phyloP scores from a whole-genome alignment of 2,888 invertebrate genomes.

The Cyclophora punctaria region DNA sequence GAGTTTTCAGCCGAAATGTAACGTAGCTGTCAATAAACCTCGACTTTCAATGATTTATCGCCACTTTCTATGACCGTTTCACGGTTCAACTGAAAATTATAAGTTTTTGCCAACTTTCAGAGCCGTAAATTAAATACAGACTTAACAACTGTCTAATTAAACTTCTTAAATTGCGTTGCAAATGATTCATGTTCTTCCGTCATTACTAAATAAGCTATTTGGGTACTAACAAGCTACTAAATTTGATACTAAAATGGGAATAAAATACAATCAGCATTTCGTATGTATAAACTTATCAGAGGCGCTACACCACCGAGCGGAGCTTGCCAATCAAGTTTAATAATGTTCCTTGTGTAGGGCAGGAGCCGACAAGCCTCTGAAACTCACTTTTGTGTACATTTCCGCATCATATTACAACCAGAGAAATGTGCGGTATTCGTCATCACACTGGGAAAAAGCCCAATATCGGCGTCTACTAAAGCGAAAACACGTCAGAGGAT shows the following conservation, averaged over 20 bases:
- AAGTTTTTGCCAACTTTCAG: slow-evolving; percentile 22
- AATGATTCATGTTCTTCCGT: too few species aligned
- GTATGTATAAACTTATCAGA: too few species aligned
- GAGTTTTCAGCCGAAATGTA: slow-evolving; percentile 44
- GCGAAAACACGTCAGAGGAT: slow-evolving; percentile 44
- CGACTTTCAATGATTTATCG: slow-evolving; percentile 43
- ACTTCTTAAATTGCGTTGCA: too few species aligned
- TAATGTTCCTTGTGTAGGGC: too few species aligned
- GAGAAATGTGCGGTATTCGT: slow-evolving; percentile 37
- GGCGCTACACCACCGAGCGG: too few species aligned
- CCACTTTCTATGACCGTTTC: slow-evolving; percentile 27
- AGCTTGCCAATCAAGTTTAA: too few species aligned
- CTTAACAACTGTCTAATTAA: neutral
- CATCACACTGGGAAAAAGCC: slow-evolving; percentile 38
- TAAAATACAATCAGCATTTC: too few species aligned
- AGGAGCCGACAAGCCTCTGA: too few species aligned
- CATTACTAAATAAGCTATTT: too few species aligned
- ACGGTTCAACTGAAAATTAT: slow-evolving; percentile 25
- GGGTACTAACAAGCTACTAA: too few species aligned
- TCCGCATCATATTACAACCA: slow-evolving; percentile 31
- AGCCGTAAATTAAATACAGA: slow-evolving; percentile 13
- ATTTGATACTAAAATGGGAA: too few species aligned
- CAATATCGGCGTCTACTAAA: slow-evolving; percentile 50
- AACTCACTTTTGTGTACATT: slow-evolving; percentile 3
- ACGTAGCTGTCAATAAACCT: slow-evolving; percentile 45